Conservation (phyloP, 2,113 vertebrate species). For the Sisor rabdophorus region DNA sequence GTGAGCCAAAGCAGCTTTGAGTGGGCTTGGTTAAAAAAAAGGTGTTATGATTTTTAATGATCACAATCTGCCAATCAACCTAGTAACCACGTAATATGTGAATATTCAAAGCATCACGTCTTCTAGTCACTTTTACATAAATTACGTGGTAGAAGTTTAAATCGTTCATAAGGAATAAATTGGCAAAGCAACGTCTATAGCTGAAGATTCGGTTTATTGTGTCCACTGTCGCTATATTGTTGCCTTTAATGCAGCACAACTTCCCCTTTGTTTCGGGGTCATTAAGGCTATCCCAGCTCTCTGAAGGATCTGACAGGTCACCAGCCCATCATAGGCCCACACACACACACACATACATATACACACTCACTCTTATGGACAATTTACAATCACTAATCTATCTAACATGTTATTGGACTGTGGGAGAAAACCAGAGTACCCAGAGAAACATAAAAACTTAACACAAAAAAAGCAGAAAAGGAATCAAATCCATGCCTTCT, state of each 20-base stretch:
- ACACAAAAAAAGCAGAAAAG: no score
- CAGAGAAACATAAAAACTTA: no score
- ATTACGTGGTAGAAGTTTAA: background rate
- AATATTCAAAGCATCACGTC: slow-evolving; percentile 4
- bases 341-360: no score
- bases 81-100: background rate
- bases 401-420: no score
- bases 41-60: slow-evolving; percentile 38
- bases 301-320: no score
- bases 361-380: no score
- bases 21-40: slow-evolving; percentile 20
- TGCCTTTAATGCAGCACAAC: background rate
- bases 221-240: background rate
- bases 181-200: background rate
- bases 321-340: no score
- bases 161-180: background rate
- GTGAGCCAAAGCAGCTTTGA: slow-evolving; percentile 34
- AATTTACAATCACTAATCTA: no score
- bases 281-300: no score
- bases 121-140: background rate
- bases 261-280: background rate
- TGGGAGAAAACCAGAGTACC: no score
- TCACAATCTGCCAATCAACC: slow-evolving; percentile 31
- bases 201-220: background rate
- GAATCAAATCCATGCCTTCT: no score